Evolutionary conservation across 2,888 invertebrate genomes (phyloP).

Genomic region (Eremobia ochroleuca): DNA sequence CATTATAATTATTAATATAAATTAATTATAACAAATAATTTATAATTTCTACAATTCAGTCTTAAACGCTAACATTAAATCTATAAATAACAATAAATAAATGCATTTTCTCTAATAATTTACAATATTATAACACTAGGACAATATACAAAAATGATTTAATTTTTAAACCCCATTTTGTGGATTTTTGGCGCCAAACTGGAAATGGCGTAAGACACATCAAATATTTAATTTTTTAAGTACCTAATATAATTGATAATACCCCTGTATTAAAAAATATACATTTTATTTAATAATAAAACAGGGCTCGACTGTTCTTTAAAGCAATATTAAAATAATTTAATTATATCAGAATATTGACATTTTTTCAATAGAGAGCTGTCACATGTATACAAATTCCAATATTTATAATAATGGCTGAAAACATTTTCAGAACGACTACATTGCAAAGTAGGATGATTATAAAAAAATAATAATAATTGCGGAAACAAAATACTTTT

Average conservation of each 20-base stretch:
- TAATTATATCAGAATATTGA: slow-evolving; percentile 29
- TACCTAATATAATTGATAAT: neutral
- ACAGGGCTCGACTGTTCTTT: slow-evolving; percentile 7
- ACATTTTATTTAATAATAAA: slow-evolving; percentile 14
- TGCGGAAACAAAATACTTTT: neutral
- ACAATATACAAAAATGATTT: slow-evolving; percentile 70
- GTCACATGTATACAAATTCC: slow-evolving; percentile 26
- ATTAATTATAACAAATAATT: slow-evolving; percentile 62
- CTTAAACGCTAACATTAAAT: slow-evolving; percentile 77
- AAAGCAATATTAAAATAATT: slow-evolving; percentile 28
- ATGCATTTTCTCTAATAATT: slow-evolving; percentile 78
- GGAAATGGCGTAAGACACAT: slow-evolving; percentile 12
- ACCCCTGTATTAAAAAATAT: slow-evolving; percentile 2
- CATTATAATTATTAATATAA: slow-evolving; percentile 35
- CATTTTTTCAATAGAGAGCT: slow-evolving; percentile 58
- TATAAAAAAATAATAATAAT: neutral
- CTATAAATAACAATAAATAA: slow-evolving; percentile 83
- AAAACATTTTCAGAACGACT: neutral
- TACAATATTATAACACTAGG: slow-evolving; percentile 73
- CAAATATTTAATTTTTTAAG: slow-evolving; percentile 8
- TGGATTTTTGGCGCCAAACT: slow-evolving; percentile 32
- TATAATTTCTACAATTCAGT: slow-evolving; percentile 73
- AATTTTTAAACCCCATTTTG: slow-evolving; percentile 14
- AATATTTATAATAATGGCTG: neutral
- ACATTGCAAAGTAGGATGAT: neutral